Conservation (phyloP, 1,140 invertebrate genomes). For the Homarus americanus region DNA sequence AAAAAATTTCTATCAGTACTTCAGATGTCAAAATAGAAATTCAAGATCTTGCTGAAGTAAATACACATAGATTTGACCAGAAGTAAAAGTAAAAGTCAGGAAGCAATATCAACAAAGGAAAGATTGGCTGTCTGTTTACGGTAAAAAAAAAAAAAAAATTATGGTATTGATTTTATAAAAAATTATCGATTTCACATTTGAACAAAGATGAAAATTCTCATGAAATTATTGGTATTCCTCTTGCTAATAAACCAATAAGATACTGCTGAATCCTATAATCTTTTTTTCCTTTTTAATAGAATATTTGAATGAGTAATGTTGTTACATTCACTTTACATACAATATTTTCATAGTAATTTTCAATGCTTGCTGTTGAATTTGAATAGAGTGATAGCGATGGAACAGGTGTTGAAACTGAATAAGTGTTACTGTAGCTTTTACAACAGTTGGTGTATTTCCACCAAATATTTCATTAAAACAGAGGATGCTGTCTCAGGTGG, state of each 20-base stretch:
- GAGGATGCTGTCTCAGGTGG: conserved; percentile 34
- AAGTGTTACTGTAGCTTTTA: conserved; percentile 17
- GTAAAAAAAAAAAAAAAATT: not conserved
- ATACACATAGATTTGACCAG: not conserved
- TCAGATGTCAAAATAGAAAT: conserved; percentile 11
- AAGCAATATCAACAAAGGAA: not conserved
- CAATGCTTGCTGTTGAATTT: not conserved
- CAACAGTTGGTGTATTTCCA: conserved; percentile 11
- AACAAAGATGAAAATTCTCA: not conserved
- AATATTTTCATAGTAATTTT: not conserved
- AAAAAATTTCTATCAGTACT: not conserved
- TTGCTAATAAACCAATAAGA: too few relatives aligned
- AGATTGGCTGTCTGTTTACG: conserved; percentile 36
- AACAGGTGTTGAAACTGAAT: conserved; percentile 1
- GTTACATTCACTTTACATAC: conserved; percentile 14
- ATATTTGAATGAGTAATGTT: not conserved
- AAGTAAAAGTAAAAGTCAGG: not conserved
- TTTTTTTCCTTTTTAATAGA: too few relatives aligned
- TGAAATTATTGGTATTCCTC: too few relatives aligned
- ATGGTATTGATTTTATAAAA: conserved; percentile 2
- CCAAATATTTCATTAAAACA: conserved; percentile 34
- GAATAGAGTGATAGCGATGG: conserved; percentile 28
- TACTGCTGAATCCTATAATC: too few relatives aligned
- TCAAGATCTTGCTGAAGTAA: not conserved
- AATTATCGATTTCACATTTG: not conserved